These are phyloP conservation scores for Malacoctenus gilli DNA, from an alignment of 2,797 vertebrate species.

Conservation along the genomic window DNA sequence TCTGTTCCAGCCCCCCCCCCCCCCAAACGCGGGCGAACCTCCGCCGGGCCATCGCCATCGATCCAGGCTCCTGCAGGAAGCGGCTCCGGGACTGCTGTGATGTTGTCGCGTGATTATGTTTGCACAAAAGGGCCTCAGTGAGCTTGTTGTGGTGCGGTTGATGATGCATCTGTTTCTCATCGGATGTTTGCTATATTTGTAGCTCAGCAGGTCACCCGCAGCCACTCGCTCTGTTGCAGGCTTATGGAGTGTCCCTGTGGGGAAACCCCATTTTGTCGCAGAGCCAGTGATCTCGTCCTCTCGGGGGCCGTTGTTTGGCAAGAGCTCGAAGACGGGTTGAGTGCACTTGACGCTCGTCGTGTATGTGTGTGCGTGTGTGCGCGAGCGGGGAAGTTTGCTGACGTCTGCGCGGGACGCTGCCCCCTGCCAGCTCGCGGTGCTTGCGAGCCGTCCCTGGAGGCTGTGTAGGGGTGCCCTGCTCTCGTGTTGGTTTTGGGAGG, in stretches of 20 bases:
- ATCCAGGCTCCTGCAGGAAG: constrained; percentile 32
- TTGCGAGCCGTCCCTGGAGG: constrained; percentile 28
- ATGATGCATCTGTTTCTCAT: constrained; percentile 46
- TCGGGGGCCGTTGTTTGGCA: constrained; percentile 39
- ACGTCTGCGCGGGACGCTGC: constrained; percentile 14
- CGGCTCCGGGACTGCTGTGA: constrained; percentile 18
- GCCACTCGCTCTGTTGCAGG: constrained; percentile 42
- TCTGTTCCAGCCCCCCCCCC: not conserved
- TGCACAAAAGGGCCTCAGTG: constrained; percentile 1
- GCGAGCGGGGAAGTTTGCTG: constrained; percentile 15
- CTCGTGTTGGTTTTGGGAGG: constrained; percentile 66
- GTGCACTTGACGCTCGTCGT: constrained; percentile 10
- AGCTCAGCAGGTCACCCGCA: constrained; percentile 47
- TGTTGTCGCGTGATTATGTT: constrained; percentile 9
- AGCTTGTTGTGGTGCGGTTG: constrained; percentile 36
- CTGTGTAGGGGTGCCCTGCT: constrained; percentile 39
- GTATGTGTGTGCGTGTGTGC: constrained; percentile 9
- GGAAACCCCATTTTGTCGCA: constrained; percentile 56
- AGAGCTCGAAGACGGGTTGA: constrained; percentile 30
- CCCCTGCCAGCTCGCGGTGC: constrained; percentile 28
- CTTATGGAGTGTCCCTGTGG: constrained; percentile 49
- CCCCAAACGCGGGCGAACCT: constrained; percentile 21
- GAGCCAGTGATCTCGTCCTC: constrained; percentile 44
- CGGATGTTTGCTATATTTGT: constrained; percentile 52
- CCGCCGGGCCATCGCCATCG: constrained; percentile 29